phyloP scores from a whole-genome alignment of 2,888 invertebrate species.

The Xanthorhoe designata region DNA sequence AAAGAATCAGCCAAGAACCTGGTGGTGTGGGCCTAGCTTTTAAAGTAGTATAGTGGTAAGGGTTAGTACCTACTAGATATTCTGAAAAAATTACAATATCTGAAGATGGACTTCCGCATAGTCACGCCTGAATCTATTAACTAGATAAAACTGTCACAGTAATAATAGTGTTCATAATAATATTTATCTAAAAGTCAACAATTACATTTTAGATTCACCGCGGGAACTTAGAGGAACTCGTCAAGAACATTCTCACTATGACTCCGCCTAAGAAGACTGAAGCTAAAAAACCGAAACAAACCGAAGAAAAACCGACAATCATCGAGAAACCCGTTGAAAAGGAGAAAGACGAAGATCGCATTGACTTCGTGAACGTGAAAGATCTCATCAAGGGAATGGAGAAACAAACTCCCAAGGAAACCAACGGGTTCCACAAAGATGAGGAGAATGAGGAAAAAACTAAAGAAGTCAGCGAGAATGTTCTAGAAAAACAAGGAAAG shows the following conservation, averaged over 20 bases:
- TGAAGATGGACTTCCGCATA: no score
- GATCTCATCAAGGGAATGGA: conserved; percentile 88
- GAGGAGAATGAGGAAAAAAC: conserved; percentile 45
- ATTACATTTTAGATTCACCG: conserved; percentile 84
- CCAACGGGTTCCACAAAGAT: conserved; percentile 71
- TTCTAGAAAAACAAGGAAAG: conserved; percentile 30
- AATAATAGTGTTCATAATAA: background rate
- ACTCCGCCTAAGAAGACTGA: conserved; percentile 72
- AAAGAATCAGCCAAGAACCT: no score
- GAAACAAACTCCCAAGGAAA: conserved; percentile 73
- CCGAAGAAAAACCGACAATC: conserved; percentile 63
- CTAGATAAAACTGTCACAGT: background rate
- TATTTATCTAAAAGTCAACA: background rate
- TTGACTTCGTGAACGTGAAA: conserved; percentile 85
- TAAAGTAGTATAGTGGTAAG: no score
- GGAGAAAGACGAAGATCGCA: conserved; percentile 76
- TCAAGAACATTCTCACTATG: conserved; percentile 76
- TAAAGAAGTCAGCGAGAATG: conserved; percentile 50
- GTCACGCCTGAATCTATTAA: no score
- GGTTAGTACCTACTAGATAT: no score
- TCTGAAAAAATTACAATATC: no score
- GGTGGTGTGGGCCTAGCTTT: no score
- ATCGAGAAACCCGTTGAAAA: conserved; percentile 54
- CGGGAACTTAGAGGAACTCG: conserved; percentile 81
- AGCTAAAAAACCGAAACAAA: conserved; percentile 60